These are phyloP conservation scores for Cotesia typhae DNA, from an alignment of 1,140 invertebrate species.

Conservation along the genomic window DNA sequence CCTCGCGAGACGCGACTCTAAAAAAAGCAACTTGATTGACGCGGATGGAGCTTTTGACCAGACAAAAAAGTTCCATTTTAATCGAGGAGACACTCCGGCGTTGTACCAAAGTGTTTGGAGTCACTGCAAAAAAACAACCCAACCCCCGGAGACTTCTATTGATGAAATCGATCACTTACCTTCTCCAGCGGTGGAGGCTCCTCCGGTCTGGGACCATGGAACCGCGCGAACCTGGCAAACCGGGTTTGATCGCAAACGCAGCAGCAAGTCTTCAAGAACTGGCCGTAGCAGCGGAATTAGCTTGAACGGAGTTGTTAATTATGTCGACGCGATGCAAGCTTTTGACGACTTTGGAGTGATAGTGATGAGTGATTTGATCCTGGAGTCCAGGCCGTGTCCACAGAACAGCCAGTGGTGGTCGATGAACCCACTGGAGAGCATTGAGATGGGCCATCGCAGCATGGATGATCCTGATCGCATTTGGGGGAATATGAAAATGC, in stretches of 20 bases:
- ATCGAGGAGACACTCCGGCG: conserved; percentile 42
- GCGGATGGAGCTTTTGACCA: conserved; percentile 53
- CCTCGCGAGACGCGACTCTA: conserved; percentile 46
- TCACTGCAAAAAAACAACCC: conserved; percentile 51
- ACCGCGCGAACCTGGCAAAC: conserved; percentile 9
- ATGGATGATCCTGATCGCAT: conserved; percentile 52
- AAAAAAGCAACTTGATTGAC: conserved; percentile 49
- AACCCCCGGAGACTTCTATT: conserved; percentile 29
- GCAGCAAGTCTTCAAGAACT: conserved; percentile 34
- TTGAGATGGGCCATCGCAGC: conserved; percentile 37
- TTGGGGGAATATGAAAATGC: conserved; percentile 56
- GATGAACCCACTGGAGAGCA: conserved; percentile 36
- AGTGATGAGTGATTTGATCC: conserved; percentile 66
- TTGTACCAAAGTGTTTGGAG: conserved; percentile 50
- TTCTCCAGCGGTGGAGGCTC: conserved; percentile 45
- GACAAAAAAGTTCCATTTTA: conserved; percentile 56
- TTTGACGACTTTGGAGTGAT: conserved; percentile 65
- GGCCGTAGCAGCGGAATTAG: conserved; percentile 42
- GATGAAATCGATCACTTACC: conserved; percentile 60
- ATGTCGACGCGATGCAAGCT: conserved; percentile 63
- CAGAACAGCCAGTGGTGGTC: conserved; percentile 37
- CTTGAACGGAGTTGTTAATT: conserved; percentile 47
- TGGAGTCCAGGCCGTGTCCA: conserved; percentile 67
- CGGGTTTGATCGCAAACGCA: neutral
- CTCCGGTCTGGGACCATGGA: conserved; percentile 41